Evolutionary conservation across 1,140 invertebrate species (phyloP), one percentile per base, ranked within the genome.

Genomic region (Caenorhabditis brenneri): DNA sequence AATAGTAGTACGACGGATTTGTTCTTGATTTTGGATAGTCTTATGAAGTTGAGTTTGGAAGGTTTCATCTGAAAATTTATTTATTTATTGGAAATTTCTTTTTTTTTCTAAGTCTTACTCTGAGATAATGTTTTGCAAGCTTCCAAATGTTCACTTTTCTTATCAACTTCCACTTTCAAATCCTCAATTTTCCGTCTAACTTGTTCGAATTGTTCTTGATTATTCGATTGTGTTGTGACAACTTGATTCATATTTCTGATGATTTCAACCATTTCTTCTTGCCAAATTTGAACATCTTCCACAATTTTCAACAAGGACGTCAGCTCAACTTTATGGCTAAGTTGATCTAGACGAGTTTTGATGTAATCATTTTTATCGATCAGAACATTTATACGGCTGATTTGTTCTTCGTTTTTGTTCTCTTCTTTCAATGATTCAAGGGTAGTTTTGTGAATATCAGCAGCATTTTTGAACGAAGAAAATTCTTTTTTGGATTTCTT

Each of bases 251-350:
- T 39, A 31, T 74, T 65, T 46, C 58, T 74, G 19, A 83, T 74
- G 16, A 79, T 79, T 46, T 83, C 65, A 27, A 53, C 46, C 65
- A 65, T 58, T 48, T 83, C 82, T 19, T 78, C 65, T 58, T 79
- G 65, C 82, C 84, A 85, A 15, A 85, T 84, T 79, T 85, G 46
- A 22, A 85, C 82, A 48, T 85, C 83, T 49, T 84, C 83, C 3
- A 81, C 65, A 19, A 69, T 58, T 79, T 84, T 78, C 33, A 55
- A 2, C 7, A 80, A 12, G 24, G 48, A 80, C 4, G 33, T 36
- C 22, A 81, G 7, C 24, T 60, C 69, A 49, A 83, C 82, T 58
- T 81, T 60, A 1, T 81, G 42, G 42, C 69, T 83, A 16, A 83
- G 10, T 16, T 79, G 39, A 31, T 83, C 51, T 7, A 83, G 51